These are phyloP conservation scores for Magallana gigas DNA, from an alignment of 1,140 invertebrate species.

Conservation along the genomic window DNA sequence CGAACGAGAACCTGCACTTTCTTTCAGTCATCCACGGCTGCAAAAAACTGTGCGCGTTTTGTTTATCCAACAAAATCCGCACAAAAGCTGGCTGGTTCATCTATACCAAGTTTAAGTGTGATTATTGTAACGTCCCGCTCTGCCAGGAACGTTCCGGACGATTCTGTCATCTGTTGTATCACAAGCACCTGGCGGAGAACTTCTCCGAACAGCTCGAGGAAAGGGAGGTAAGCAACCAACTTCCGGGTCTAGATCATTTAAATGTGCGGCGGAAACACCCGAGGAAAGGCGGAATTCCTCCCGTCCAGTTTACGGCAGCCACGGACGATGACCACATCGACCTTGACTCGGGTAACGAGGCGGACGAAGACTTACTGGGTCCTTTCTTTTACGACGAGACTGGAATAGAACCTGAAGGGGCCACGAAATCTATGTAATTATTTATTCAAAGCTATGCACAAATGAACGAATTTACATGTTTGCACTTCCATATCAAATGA, in stretches of 20 bases:
- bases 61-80: slow-evolving; percentile 15
- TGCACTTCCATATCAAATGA: neutral
- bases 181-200: slow-evolving; percentile 1
- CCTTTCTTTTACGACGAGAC: slow-evolving; percentile 21
- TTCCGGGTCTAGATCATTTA: neutral
- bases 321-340: neutral
- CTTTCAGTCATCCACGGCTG: slow-evolving; percentile 14
- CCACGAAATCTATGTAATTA: neutral
- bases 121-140: slow-evolving; percentile 9
- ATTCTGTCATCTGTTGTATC: slow-evolving; percentile 15
- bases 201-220: neutral
- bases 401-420: slow-evolving; percentile 13
- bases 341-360: slow-evolving; percentile 16
- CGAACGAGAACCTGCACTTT: slow-evolving; percentile 7
- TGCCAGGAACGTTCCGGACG: slow-evolving; percentile 4
- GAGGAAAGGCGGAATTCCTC: slow-evolving; percentile 1
- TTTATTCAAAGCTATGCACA: neutral
- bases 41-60: neutral
- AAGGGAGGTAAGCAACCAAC: neutral
- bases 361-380: neutral
- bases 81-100: slow-evolving; percentile 24
- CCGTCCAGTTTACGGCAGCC: neutral
- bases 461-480: neutral
- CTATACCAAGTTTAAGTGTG: slow-evolving; percentile 22
- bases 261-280: neutral